These are phyloP conservation scores for Calcarius ornatus DNA, from an alignment of 2,113 vertebrate genomes.

Conservation along the genomic window DNA sequence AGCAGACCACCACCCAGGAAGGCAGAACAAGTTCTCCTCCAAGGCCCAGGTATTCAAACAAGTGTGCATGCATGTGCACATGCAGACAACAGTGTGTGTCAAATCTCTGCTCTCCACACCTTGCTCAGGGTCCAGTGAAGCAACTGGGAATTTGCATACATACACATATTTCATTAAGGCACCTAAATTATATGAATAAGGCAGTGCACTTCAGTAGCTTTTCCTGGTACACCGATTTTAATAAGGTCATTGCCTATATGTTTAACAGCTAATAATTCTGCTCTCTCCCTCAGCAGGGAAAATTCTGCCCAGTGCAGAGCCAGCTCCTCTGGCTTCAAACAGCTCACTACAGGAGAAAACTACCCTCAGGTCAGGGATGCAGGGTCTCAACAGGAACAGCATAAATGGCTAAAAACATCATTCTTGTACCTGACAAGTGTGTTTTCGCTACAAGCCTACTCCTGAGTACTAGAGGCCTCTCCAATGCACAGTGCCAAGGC, in stretches of 20 bases:
- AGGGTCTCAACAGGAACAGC: neutral
- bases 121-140: neutral
- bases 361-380: neutral
- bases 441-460: neutral
- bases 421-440: neutral
- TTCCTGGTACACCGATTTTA: neutral
- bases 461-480: neutral
- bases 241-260: neutral
- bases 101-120: neutral
- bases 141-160: neutral
- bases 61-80: neutral
- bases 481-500: neutral
- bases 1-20: neutral
- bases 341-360: neutral
- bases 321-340: neutral
- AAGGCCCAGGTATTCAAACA: neutral
- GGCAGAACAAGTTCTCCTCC: neutral
- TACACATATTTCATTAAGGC: neutral
- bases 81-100: accelerated
- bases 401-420: neutral
- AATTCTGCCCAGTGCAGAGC: neutral
- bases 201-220: neutral
- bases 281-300: neutral
- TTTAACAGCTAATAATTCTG: neutral
- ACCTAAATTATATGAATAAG: neutral